Conservation (phyloP, 1,140 invertebrate genomes). For the Nephotettix cincticeps region DNA sequence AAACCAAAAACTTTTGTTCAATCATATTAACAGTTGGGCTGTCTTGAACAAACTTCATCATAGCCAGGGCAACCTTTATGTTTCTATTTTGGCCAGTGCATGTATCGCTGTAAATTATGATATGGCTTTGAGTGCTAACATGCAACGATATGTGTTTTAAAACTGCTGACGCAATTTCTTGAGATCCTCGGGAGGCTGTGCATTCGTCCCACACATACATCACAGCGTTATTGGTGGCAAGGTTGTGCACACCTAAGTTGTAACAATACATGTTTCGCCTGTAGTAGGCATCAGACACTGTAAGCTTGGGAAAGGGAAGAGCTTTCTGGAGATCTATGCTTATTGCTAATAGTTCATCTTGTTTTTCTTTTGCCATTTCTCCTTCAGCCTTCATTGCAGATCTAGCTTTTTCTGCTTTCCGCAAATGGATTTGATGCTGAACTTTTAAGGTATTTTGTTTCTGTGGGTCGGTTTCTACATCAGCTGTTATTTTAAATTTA, state of each 20-base stretch:
- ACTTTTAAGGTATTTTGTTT: slow-evolving; percentile 22
- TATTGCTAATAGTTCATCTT: background rate
- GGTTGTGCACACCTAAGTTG: slow-evolving; percentile 33
- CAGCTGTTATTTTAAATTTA: background rate
- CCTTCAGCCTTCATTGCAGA: background rate
- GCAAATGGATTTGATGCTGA: slow-evolving; percentile 11
- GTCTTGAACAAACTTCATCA: slow-evolving; percentile 31
- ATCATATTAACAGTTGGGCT: slow-evolving; percentile 11
- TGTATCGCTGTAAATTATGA: slow-evolving; percentile 26
- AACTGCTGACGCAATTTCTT: slow-evolving; percentile 32
- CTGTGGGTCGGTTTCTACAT: background rate
- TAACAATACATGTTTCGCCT: slow-evolving; percentile 32
- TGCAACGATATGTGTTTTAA: slow-evolving; percentile 1
- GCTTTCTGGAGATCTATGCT: slow-evolving; percentile 27
- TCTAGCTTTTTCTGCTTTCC: slow-evolving; percentile 22
- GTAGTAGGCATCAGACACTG: slow-evolving; percentile 29
- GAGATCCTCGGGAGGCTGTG: slow-evolving; percentile 29
- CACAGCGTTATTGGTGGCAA: slow-evolving; percentile 24
- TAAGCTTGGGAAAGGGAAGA: slow-evolving; percentile 26
- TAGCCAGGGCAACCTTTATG: slow-evolving; percentile 32
- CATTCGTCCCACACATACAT: slow-evolving; percentile 38
- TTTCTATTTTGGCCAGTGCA: slow-evolving; percentile 32
- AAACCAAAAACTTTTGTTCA: slow-evolving; percentile 25
- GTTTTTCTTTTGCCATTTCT: background rate
- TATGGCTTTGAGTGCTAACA: background rate